Evolutionary conservation across 2,113 vertebrate species (phyloP), one percentile per base, ranked within the genome.

Genomic region (Aptenodytes patagonicus): DNA sequence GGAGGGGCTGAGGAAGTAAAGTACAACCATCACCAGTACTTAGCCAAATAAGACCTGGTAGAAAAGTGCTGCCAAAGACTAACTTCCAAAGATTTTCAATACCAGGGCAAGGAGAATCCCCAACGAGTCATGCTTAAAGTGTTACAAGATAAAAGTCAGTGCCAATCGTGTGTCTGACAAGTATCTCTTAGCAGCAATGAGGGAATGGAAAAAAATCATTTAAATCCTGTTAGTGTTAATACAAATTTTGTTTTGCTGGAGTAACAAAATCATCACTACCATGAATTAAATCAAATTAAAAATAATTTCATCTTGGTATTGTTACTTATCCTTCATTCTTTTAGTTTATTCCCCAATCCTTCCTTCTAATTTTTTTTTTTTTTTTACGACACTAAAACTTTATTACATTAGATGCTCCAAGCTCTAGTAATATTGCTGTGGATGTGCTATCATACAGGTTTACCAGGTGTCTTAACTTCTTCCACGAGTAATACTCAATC

Each of bases 181-280:
- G 9, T 12, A 28, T 5, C 44, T 68, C 65, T 32, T 19, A 38
- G 25, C 22, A 87, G 51, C 26, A 78, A 36, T 3, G 8, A 78
- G 8, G 4, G 20, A 71, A 61, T 2, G 3, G 21, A 16, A 60
- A 49, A 46, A 34, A 55, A 5, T 17, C 0, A 47, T 20, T 72
- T 46, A 61, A 91, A 84, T 66, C 25, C 20, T 60, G 20, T 65
- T 11, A 58, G 28, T 7, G 31, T 38, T 38, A 7, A 29, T 21
- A 38, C 10, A 64, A 46, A 21, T 34, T 40, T 24, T 64, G 13
- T 31, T 87, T 44, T 92, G 34, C 36, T 51, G 15, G 8, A 78
- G 16, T n/a, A 87, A 58, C 5, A 61, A 73, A 83, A 26, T 15
- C 52, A 83, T 28, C 24, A 12, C 17, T 29, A 58, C 4, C 26